These are phyloP conservation scores for Enteromius argenteus DNA, from an alignment of 2,797 vertebrate species.

Conservation along the genomic window DNA sequence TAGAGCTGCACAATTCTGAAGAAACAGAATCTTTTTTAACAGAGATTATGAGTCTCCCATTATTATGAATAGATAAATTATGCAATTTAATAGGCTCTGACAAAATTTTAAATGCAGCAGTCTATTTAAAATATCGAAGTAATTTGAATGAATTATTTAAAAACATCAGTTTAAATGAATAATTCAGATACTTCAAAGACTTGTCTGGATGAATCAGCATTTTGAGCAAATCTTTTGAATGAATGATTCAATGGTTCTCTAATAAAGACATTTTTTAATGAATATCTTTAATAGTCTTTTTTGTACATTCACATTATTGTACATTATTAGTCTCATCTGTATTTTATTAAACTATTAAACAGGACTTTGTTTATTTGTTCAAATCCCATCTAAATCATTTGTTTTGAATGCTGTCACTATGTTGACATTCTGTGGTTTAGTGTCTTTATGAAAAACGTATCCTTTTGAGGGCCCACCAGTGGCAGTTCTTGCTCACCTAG, in stretches of 20 bases:
- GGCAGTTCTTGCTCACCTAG: background rate
- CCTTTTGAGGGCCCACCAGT: background rate
- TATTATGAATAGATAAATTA: background rate
- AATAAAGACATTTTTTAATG: too few relatives aligned
- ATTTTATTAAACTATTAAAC: background rate
- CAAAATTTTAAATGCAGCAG: background rate
- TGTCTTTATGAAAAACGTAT: background rate
- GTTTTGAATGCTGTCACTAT: background rate
- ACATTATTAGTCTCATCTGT: background rate
- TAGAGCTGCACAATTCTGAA: background rate
- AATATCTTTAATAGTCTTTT: too few relatives aligned
- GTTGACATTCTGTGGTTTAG: background rate
- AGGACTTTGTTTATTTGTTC: background rate
- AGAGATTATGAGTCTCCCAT: background rate
- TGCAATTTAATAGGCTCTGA: background rate
- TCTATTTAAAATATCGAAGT: background rate
- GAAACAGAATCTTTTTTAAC: too few relatives aligned
- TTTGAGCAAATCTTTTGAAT: background rate
- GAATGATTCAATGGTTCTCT: too few relatives aligned
- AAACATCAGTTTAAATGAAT: background rate
- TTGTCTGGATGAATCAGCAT: background rate
- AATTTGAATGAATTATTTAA: background rate
- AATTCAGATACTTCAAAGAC: background rate
- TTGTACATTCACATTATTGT: background rate
- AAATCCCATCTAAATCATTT: background rate